These are phyloP conservation scores for Conger conger DNA, from an alignment of 2,113 vertebrate genomes.

Conservation along the genomic window DNA sequence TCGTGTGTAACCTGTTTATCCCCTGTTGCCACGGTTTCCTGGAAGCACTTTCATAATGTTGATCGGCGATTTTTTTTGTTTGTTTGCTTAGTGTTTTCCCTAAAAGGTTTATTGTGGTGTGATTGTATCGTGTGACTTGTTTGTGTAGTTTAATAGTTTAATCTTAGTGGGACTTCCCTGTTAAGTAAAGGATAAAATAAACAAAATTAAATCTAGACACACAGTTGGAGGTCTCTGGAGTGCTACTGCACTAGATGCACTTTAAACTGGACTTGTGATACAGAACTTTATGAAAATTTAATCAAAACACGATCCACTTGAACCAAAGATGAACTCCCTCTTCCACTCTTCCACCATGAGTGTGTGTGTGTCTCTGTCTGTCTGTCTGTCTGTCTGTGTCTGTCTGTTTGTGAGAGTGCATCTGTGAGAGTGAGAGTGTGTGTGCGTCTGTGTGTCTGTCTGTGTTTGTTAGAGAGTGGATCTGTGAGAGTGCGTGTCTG, in stretches of 20 bases:
- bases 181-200: not conserved
- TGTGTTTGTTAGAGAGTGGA: conserved; percentile 18
- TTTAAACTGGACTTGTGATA: not conserved
- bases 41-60: not conserved
- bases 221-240: not conserved
- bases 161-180: no score
- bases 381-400: conserved; percentile 10
- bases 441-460: no score
- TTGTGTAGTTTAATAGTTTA: not conserved
- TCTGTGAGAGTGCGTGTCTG: conserved; percentile 24
- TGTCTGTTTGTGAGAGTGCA: conserved; percentile 23
- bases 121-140: not conserved
- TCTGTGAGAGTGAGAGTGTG: not conserved
- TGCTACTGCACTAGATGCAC: not conserved
- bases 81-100: no score
- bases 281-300: not conserved
- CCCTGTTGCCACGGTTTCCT: not conserved
- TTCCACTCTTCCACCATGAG: not conserved
- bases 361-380: not conserved
- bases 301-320: not conserved
- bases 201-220: not conserved
- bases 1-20: not conserved
- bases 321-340: not conserved
- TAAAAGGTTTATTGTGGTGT: not conserved
- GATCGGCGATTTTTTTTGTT: not conserved